phyloP scores from a whole-genome alignment of 2,797 vertebrate species.

The Lepidocolaptes lacrymiger region DNA sequence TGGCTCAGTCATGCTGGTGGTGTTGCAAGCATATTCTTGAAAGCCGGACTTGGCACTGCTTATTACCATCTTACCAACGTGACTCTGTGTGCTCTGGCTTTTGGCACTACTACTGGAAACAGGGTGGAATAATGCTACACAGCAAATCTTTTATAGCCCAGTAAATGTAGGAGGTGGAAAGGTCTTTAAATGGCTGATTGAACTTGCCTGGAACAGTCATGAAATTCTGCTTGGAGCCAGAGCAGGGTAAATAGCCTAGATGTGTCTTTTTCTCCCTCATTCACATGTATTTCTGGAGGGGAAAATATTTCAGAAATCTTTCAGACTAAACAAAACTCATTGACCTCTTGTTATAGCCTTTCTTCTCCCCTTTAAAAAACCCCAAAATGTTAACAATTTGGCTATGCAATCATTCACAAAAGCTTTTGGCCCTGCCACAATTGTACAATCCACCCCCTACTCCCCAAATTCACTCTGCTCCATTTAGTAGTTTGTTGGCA shows the following conservation, averaged over 20 bases:
- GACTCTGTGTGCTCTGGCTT: background rate
- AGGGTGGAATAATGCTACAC: background rate
- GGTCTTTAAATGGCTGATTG: constrained; percentile 20
- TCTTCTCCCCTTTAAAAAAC: background rate
- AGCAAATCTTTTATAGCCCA: constrained; percentile 1
- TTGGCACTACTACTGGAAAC: constrained; percentile 5
- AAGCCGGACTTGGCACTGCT: background rate
- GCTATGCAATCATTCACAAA: constrained; percentile 2
- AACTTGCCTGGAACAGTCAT: background rate
- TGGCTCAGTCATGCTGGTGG: background rate
- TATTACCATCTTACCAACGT: background rate
- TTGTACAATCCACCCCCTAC: background rate
- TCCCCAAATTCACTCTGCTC: constrained; percentile 26
- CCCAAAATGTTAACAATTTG: background rate
- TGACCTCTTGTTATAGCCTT: background rate
- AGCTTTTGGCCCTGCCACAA: background rate
- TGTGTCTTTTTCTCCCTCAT: background rate
- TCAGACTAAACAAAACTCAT: constrained; percentile 45
- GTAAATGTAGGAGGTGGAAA: constrained; percentile 13
- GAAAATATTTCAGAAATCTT: background rate
- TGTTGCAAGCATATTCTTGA: background rate
- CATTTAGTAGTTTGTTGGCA: constrained; percentile 42
- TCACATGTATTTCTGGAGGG: background rate
- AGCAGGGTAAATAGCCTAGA: background rate
- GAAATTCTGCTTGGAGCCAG: background rate